Percentiles rank a stretch among this genome's conserved stretches.
Evolutionary conservation across 2,888 invertebrate species (phyloP).

Genomic region (Acanthosepion lycidas): DNA sequence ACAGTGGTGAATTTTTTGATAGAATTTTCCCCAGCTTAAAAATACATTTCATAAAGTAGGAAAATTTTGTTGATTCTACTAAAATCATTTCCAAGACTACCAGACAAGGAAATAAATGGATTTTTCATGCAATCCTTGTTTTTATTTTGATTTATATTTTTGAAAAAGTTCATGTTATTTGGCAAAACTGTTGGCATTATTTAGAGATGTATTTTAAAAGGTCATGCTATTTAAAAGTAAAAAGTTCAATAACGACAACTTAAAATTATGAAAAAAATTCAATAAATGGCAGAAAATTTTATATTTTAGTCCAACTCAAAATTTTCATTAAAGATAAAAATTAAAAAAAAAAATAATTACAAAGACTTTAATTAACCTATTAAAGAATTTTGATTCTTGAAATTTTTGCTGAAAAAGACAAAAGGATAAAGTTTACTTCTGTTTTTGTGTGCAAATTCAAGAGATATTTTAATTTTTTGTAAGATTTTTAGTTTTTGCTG

Average conservation of each 20-base stretch:
- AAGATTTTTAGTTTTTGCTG: too few relatives aligned
- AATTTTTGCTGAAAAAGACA: too few relatives aligned
- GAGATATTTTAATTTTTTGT: too few relatives aligned
- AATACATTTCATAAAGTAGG: not conserved
- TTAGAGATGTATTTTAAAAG: not conserved
- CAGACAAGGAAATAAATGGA: slow-evolving; percentile 12
- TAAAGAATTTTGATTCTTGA: too few relatives aligned
- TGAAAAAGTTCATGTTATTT: not conserved
- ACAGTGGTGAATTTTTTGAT: not conserved
- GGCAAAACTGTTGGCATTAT: not conserved
- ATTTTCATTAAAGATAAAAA: not conserved
- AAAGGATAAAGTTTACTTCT: too few relatives aligned
- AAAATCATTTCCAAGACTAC: not conserved
- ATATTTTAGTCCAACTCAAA: too few relatives aligned
- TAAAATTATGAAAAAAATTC: not conserved
- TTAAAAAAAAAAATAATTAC: not conserved
- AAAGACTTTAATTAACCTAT: too few relatives aligned
- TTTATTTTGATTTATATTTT: not conserved
- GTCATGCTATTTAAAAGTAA: not conserved
- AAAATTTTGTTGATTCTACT: not conserved
- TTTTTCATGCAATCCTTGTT: not conserved
- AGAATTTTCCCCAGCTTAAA: not conserved
- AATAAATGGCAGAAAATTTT: too few relatives aligned
- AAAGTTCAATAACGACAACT: not conserved
- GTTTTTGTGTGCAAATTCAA: too few relatives aligned